These are phyloP conservation scores for Chelonoidis abingdonii DNA, from an alignment of 2,113 vertebrate species.

Conservation along the genomic window DNA sequence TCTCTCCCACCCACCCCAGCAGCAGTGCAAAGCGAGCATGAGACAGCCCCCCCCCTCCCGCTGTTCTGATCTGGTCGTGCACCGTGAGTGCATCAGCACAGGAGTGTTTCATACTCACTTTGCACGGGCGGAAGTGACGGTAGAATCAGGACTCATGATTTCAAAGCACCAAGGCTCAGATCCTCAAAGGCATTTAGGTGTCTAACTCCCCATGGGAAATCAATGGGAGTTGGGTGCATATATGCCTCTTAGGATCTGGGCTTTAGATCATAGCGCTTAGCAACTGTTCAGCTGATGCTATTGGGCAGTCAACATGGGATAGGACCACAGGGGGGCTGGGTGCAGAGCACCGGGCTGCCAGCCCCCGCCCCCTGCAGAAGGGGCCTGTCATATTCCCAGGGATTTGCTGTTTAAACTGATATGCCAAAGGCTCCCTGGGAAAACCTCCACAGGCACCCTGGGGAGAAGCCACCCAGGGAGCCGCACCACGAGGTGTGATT, in stretches of 20 bases:
- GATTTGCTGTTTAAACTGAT: neutral
- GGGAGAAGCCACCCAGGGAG: neutral
- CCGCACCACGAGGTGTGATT: too few species aligned
- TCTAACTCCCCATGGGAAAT: neutral
- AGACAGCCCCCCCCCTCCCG: accelerated
- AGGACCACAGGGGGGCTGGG: neutral
- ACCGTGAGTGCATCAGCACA: neutral
- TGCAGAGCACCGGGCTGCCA: neutral
- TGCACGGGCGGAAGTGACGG: too few species aligned
- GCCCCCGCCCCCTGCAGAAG: neutral
- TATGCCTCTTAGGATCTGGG: neutral
- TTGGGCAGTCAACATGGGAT: neutral
- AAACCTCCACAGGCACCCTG: neutral
- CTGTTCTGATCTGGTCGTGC: neutral
- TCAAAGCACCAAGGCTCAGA: neutral
- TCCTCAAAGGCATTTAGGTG: neutral
- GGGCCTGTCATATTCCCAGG: neutral
- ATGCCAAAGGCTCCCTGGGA: neutral
- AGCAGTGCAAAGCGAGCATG: neutral
- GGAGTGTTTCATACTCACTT: neutral
- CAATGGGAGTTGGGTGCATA: neutral
- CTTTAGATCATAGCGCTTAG: neutral
- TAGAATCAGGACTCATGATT: neutral
- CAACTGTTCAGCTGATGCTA: neutral
- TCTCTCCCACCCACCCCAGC: too few species aligned